Conservation (phyloP, 2,888 invertebrate genomes). For the Diachrysia chrysitis region DNA sequence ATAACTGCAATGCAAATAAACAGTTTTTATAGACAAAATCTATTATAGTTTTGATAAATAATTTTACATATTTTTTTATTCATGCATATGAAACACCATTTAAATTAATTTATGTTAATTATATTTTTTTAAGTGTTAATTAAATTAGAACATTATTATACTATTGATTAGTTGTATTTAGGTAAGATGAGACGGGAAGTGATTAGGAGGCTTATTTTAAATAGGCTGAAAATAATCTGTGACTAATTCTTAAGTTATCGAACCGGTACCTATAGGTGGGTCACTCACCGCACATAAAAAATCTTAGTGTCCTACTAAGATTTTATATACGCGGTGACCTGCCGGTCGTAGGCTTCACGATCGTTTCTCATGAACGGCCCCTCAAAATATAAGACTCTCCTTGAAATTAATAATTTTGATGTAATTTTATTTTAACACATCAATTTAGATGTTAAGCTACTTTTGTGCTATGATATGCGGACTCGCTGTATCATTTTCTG, state of each 20-base stretch:
- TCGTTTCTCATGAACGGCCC: no score
- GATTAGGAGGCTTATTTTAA: background rate
- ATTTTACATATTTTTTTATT: background rate
- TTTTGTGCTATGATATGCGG: background rate
- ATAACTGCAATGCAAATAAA: background rate
- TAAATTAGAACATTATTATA: background rate
- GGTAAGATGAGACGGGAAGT: background rate
- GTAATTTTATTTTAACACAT: background rate
- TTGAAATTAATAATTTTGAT: no score
- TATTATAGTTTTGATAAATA: slow-evolving; percentile 1
- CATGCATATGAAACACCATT: background rate
- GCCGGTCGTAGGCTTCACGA: no score
- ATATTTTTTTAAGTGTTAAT: background rate
- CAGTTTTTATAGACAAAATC: background rate
- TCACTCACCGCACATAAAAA: background rate
- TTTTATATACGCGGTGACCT: no score
- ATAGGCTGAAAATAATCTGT: background rate
- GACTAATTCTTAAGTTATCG: background rate
- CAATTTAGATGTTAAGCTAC: background rate
- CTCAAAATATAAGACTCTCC: no score
- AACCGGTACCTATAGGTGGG: background rate
- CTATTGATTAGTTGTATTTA: background rate
- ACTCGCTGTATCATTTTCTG: background rate
- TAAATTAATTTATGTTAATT: slow-evolving; percentile 1
- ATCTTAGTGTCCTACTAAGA: no score